phyloP scores from a whole-genome alignment of 2,113 vertebrate genomes.

The Anthoscopus minutus region DNA sequence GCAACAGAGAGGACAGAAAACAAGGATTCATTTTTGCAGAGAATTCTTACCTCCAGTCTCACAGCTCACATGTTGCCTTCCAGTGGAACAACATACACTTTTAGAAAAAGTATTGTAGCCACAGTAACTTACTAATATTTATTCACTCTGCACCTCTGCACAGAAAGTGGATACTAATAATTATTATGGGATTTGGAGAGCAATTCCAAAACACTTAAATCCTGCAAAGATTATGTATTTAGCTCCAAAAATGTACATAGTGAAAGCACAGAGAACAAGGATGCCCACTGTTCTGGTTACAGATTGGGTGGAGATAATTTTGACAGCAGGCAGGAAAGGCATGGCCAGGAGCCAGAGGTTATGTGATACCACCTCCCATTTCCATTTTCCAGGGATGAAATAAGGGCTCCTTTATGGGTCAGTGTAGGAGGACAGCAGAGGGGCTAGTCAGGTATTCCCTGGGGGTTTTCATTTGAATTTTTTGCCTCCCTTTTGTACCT shows the following conservation, averaged over 20 bases:
- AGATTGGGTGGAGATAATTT: fast-evolving
- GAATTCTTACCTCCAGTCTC: neutral
- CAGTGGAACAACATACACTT: neutral
- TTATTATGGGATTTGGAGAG: neutral
- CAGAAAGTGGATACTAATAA: neutral
- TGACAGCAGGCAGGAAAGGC: neutral
- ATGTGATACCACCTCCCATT: neutral
- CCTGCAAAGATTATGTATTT: neutral
- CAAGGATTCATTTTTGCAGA: neutral
- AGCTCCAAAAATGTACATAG: neutral
- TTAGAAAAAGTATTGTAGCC: neutral
- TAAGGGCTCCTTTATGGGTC: neutral
- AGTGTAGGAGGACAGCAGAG: neutral
- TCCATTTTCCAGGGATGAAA: neutral
- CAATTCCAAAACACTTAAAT: neutral
- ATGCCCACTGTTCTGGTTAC: neutral
- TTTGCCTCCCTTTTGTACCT: neutral
- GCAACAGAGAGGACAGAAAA: neutral
- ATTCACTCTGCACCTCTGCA: neutral
- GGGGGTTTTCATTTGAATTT: no score
- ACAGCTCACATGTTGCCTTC: neutral
- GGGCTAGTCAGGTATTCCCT: neutral
- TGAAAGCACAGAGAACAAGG: neutral
- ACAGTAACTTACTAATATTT: neutral
- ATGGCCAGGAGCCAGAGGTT: neutral